A percentile compares a stretch with the other conserved stretches of the same genome.
These are phyloP conservation scores for Tupaia tana DNA, from an alignment of 2,113 vertebrate species.

Conservation along the genomic window DNA sequence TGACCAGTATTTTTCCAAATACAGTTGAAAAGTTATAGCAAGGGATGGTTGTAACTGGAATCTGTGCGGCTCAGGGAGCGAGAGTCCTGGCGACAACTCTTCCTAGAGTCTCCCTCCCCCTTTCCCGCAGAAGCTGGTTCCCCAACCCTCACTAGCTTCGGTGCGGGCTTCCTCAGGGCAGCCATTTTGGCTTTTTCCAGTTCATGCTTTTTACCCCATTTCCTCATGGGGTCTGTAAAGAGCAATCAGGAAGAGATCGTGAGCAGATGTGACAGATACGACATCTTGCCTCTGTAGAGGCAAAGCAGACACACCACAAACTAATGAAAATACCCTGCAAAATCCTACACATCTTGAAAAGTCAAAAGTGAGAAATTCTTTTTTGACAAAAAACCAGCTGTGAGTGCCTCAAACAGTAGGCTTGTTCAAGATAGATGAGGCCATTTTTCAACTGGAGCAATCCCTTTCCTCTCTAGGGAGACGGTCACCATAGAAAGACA, in stretches of 20 bases:
- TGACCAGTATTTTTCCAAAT: conserved; percentile 51
- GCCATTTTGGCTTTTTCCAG: conserved; percentile 93
- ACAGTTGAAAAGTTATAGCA: conserved; percentile 28
- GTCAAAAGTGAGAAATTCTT: conserved; percentile 40
- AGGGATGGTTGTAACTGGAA: conserved; percentile 33
- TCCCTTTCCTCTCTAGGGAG: background rate
- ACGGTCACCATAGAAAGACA: background rate
- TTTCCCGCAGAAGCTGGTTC: conserved; percentile 38
- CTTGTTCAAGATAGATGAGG: conserved; percentile 40
- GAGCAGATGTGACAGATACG: conserved; percentile 61
- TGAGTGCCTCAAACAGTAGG: conserved; percentile 53
- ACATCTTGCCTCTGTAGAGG: conserved; percentile 63
- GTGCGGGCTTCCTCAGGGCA: conserved; percentile 85
- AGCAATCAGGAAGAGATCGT: conserved; percentile 55
- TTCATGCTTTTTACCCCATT: background rate
- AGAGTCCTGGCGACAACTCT: background rate
- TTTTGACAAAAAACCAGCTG: conserved; percentile 22
- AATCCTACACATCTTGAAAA: conserved; percentile 50
- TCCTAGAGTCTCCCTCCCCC: conserved; percentile 43
- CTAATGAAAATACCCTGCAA: conserved; percentile 63
- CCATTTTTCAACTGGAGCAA: conserved; percentile 52
- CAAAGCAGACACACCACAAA: conserved; percentile 70
- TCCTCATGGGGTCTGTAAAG: conserved; percentile 26
- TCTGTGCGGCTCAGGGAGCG: conserved; percentile 66
- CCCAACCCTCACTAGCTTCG: conserved; percentile 49